phyloP scores from a whole-genome alignment of 2,888 invertebrate genomes.

The Eupithecia pulchellata region DNA sequence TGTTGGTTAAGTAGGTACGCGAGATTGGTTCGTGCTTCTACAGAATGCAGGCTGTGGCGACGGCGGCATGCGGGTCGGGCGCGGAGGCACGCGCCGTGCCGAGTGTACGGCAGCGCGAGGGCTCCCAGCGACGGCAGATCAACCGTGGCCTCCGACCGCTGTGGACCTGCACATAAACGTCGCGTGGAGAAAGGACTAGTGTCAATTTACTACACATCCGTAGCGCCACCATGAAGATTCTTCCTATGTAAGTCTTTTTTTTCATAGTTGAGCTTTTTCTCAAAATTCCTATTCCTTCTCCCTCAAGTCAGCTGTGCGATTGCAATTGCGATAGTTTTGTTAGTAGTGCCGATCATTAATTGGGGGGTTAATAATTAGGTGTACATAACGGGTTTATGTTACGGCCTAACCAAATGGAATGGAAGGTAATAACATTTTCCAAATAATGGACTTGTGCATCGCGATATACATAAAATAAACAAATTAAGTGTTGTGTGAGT shows the following conservation, averaged over 20 bases:
- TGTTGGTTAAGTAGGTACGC: neutral
- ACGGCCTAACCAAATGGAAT: neutral
- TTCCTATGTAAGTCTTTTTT: constrained; percentile 70
- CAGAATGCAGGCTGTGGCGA: constrained; percentile 27
- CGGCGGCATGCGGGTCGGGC: neutral
- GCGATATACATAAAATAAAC: constrained; percentile 12
- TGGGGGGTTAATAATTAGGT: constrained; percentile 1
- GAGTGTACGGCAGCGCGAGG: constrained; percentile 61
- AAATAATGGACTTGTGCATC: constrained; percentile 11
- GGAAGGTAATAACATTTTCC: neutral
- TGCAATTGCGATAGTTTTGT: constrained; percentile 68
- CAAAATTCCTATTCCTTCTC: constrained; percentile 22
- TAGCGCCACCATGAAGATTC: constrained; percentile 66
- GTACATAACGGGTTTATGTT: constrained; percentile 1
- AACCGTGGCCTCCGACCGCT: constrained; percentile 75
- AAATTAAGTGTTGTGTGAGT: neutral
- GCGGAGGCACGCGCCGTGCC: constrained; percentile 47
- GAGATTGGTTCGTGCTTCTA: neutral
- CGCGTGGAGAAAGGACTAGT: constrained; percentile 70
- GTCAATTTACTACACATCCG: constrained; percentile 48
- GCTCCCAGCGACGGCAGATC: constrained; percentile 67
- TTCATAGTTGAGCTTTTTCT: constrained; percentile 16
- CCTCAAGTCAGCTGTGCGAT: constrained; percentile 66
- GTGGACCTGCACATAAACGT: constrained; percentile 73
- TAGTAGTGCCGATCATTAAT: neutral